Conservation (phyloP, 2,888 invertebrate species). For the Lochmaea capreae region DNA sequence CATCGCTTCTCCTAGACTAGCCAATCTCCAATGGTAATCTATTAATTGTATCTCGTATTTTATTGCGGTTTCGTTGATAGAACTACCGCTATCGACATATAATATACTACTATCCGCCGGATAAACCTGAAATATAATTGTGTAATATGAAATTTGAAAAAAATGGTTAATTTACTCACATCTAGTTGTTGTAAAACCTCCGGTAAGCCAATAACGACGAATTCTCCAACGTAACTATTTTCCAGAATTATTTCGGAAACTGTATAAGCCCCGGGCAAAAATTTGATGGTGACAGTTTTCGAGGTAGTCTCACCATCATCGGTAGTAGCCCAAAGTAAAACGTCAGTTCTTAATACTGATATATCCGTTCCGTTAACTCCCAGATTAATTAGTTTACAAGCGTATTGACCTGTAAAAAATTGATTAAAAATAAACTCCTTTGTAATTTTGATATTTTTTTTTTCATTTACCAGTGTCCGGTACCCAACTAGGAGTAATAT, state of each 20-base stretch:
- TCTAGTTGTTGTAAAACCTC: slow-evolving; percentile 70
- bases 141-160: background rate
- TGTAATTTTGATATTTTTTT: too few relatives aligned
- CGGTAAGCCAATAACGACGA: slow-evolving; percentile 69
- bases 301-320: slow-evolving; percentile 55
- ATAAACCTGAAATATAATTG: slow-evolving; percentile 52
- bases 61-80: slow-evolving; percentile 49
- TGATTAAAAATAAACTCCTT: background rate
- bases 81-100: slow-evolving; percentile 51
- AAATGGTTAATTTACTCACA: slow-evolving; percentile 56
- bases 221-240: slow-evolving; percentile 49
- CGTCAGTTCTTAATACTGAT: slow-evolving; percentile 57
- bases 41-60: slow-evolving; percentile 58
- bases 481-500: slow-evolving; percentile 61
- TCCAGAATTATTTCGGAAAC: slow-evolving; percentile 53
- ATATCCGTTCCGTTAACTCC: slow-evolving; percentile 53
- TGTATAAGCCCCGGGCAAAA: slow-evolving; percentile 60
- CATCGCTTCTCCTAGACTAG: slow-evolving; percentile 60
- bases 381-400: slow-evolving; percentile 59
- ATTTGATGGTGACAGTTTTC: slow-evolving; percentile 56
- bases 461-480: slow-evolving; percentile 57
- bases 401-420: slow-evolving; percentile 59
- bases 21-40: slow-evolving; percentile 63
- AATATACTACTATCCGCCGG: slow-evolving; percentile 60
- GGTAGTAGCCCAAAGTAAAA: slow-evolving; percentile 59